Percentiles rank a stretch among this genome's conserved stretches.
Evolutionary conservation across 2,113 vertebrate species (phyloP).

Genomic region (Ahaetulla prasina): DNA sequence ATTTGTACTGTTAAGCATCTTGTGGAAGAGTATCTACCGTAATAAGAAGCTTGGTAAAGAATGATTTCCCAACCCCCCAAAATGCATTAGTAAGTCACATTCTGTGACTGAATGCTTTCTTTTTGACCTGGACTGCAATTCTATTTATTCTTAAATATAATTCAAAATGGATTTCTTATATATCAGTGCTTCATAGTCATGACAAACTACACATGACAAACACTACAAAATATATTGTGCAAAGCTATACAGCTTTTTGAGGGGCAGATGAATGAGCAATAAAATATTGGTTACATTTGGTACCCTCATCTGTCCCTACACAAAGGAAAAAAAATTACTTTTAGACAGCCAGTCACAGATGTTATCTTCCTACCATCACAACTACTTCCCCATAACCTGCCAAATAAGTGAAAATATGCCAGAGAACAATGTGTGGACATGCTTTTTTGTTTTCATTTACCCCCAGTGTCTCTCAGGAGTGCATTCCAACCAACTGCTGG

Average conservation of each 20-base stretch:
- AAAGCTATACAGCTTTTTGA: too few species aligned
- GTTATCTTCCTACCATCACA: not conserved
- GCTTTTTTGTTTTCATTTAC: not conserved
- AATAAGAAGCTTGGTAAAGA: not conserved
- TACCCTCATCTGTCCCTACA: too few species aligned
- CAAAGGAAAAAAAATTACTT: not conserved
- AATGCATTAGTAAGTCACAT: too few species aligned
- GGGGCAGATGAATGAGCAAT: not conserved
- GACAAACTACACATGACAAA: not conserved
- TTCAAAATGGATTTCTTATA: not conserved
- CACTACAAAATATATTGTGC: not conserved
- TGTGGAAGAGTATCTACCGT: constrained; percentile 53
- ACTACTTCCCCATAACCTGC: not conserved
- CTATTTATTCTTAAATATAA: not conserved
- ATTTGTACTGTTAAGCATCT: constrained; percentile 58
- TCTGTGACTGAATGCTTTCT: not conserved
- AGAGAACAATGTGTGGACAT: not conserved
- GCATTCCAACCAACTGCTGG: not conserved
- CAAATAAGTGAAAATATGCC: not conserved
- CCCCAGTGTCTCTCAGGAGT: not conserved
- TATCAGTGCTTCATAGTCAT: not conserved
- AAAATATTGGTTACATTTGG: not conserved
- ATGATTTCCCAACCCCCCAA: not conserved
- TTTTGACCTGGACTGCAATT: not conserved
- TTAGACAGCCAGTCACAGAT: not conserved